Evolutionary conservation across 2,113 vertebrate genomes (phyloP), one percentile per base, ranked within the genome.

Genomic region (Callipepla squamata): DNA sequence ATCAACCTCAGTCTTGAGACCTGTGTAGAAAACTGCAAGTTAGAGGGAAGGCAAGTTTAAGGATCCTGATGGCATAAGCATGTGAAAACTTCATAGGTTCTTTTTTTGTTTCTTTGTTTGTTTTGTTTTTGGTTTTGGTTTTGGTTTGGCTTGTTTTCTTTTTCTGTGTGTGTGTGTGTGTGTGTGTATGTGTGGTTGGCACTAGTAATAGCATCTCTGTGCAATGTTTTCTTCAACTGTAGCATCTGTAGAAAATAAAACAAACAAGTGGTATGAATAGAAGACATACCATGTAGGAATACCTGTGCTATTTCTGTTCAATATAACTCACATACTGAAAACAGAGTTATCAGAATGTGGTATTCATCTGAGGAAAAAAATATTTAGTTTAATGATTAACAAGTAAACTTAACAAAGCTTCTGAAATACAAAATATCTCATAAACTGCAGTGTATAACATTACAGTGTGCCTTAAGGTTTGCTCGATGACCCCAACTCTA

Each of bases 1-100:
- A 34, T 28, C 1, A 0, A 23, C 11, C 32, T 6, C 21, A 4
- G 26, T 47, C 26, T 55, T 55, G 40, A 47, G 7, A 28, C 22
- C 7, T 72, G 48, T 34, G 40, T 57, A 65, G 57, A 72, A 87
- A 48, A 57, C 18, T 42, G 9, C n/a, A 65, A 34, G 18, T 45
- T 53, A 74, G 32, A 89, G 53, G 38, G 21, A 7, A 58, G 44
- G 36, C 13, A 51, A 36, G 17, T 58, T 83, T 13, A 65, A 63
- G 36, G 30, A 70, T 2, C 15, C 3, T 1, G 14, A 11, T 36
- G 21, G 5, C 32, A 45, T 23, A 6, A 84, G 2, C 44, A 1
- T 1, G 0, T 23, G 42, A 40, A 63, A 62, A 5, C 28, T 55
- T 58, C 44, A 8, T 51, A 12, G 19, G 21, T 57, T 44, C 15